Evolutionary conservation across 2,113 vertebrate species (phyloP), one percentile per base, ranked within the genome.

Genomic region (Thalassoma bifasciatum): DNA sequence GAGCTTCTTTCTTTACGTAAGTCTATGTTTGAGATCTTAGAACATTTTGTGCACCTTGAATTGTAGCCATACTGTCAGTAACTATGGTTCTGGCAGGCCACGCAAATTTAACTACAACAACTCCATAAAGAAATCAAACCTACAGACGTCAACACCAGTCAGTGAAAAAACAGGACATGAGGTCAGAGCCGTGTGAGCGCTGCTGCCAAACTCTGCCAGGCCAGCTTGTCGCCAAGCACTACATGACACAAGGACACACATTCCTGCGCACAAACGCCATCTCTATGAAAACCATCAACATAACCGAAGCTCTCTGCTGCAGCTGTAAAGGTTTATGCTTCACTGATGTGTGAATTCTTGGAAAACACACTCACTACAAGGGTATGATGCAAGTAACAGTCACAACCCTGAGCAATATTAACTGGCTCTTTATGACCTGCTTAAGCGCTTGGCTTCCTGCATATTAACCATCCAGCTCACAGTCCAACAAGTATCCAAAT

Each of bases 241-340:
- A 23, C 22, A 69, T 52, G 64, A 51, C 69, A 63, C 58, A 60
- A 56, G 51, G 61, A 52, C 65, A 12, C 54, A 7, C 76, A 79
- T 75, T 79, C 72, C 66, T 47, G 49, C 26, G 13, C 65, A 42
- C 47, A 22, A 2, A 70, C 70, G 30, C 64, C 47, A 60, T 22
- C 58, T 26, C 23, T 10, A 8, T 16, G 1, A 63, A 51, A 80
- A 63, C 23, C 52, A 46, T 53, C 26, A 37, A 61, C 40, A 21
- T 11, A 10, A 60, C 66, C 54, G 10, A 36, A 13, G 52, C 54
- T 30, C 30, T 30, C 3, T 7, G n/a, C 46, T 21, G 13, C 23
- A 60, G 47, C 44, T 51, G 46, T 42, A 16, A 65, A 59, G 6
- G 40, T 74, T 68, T 30, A 34, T 8, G 23, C 44, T 73, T 9